Percentiles rank a stretch among this genome's conserved stretches.
phyloP scores from a whole-genome alignment of 1,140 invertebrate genomes.

The Magallana gigas region DNA sequence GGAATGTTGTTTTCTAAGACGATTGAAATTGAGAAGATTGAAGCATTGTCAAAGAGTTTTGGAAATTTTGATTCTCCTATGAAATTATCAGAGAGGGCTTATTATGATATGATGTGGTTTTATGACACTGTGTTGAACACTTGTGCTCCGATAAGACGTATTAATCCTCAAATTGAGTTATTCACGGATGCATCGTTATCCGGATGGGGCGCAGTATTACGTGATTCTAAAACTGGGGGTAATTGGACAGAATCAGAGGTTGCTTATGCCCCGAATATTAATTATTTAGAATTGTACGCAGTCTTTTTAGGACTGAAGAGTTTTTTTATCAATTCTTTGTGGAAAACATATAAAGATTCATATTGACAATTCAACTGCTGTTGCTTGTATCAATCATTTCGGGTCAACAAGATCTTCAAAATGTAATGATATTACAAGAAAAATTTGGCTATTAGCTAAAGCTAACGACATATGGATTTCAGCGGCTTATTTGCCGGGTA shows the following conservation, averaged over 20 bases:
- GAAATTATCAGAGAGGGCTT: neutral
- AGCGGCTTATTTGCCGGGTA: too few relatives aligned
- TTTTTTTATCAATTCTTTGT: neutral
- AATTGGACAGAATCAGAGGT: conserved; percentile 13
- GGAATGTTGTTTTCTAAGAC: conserved; percentile 20
- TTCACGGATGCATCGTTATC: conserved; percentile 24
- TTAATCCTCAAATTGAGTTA: neutral
- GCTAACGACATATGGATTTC: too few relatives aligned
- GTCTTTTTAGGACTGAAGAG: conserved; percentile 7
- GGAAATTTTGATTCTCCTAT: conserved; percentile 20
- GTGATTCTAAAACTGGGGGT: conserved; percentile 18
- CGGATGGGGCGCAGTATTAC: neutral
- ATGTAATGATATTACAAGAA: neutral
- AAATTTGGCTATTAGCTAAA: too few relatives aligned
- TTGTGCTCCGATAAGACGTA: neutral
- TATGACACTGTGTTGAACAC: neutral
- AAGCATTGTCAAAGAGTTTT: neutral
- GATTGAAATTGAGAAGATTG: conserved; percentile 26
- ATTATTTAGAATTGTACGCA: conserved; percentile 9
- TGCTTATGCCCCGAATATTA: neutral
- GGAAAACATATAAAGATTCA: neutral
- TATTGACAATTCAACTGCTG: conserved; percentile 32
- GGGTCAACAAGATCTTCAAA: neutral
- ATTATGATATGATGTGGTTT: conserved; percentile 18
- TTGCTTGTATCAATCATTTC: conserved; percentile 31